Conservation (phyloP, 1,140 invertebrate genomes). For the Monomorium pharaonis region DNA sequence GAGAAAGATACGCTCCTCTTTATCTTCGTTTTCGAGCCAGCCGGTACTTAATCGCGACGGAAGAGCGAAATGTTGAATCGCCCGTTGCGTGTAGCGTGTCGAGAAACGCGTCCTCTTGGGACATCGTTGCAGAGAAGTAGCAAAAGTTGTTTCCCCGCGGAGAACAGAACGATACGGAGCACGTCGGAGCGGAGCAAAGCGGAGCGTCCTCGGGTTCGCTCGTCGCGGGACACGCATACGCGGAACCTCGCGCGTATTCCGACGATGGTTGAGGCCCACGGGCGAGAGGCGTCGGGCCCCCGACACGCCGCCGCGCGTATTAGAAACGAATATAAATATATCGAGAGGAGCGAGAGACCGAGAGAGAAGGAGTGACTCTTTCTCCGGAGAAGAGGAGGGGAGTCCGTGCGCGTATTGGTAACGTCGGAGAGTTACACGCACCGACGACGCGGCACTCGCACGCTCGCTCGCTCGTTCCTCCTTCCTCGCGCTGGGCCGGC, state of each 20-base stretch:
- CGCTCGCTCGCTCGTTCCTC: slow-evolving; percentile 47
- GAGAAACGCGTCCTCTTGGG: slow-evolving; percentile 20
- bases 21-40: background rate
- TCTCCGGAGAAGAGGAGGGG: slow-evolving; percentile 53
- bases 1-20: background rate
- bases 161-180: slow-evolving; percentile 30
- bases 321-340: slow-evolving; percentile 83
- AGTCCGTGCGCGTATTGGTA: slow-evolving; percentile 67
- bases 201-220: background rate
- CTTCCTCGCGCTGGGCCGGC: slow-evolving; percentile 45
- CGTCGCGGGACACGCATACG: slow-evolving; percentile 45
- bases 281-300: slow-evolving; percentile 60
- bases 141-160: background rate
- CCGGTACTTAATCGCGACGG: slow-evolving; percentile 14
- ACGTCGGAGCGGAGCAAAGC: background rate
- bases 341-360: slow-evolving; percentile 63
- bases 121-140: background rate
- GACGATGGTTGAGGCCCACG: slow-evolving; percentile 55
- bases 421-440: slow-evolving; percentile 67
- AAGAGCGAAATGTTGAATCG: background rate
- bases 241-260: slow-evolving; percentile 36
- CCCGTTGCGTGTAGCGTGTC: background rate
- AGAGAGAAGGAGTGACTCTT: slow-evolving; percentile 36
- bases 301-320: slow-evolving; percentile 76
- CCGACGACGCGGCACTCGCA: slow-evolving; percentile 57